Percentiles rank a stretch among this genome's conserved stretches.
These are phyloP conservation scores for Addax nasomaculatus DNA, from an alignment of 2,113 vertebrate genomes.

Conservation along the genomic window DNA sequence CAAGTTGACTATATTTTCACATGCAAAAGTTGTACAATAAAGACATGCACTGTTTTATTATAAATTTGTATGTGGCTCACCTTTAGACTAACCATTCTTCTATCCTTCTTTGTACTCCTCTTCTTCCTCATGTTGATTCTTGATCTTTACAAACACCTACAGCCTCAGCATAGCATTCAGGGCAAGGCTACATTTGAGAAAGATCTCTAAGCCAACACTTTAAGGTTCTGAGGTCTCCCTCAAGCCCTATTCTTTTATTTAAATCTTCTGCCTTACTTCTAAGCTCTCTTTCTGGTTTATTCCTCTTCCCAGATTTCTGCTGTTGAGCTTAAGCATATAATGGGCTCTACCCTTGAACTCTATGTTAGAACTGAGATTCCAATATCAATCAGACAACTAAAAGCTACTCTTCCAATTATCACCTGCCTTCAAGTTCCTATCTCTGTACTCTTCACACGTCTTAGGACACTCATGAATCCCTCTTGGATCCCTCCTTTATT, in stretches of 20 bases:
- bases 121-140: not conserved
- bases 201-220: not conserved
- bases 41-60: not conserved
- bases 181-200: not conserved
- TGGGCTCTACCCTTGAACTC: not conserved
- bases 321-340: not conserved
- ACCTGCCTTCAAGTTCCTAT: not conserved
- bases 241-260: not conserved
- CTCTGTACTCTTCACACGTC: not conserved
- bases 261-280: not conserved
- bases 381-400: not conserved
- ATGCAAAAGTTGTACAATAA: not conserved
- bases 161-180: not conserved
- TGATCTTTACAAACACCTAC: too few species aligned
- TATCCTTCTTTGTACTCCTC: too few species aligned
- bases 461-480: not conserved
- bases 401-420: not conserved
- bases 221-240: not conserved
- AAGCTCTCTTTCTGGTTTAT: not conserved
- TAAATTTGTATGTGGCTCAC: not conserved
- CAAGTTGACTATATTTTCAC: not conserved
- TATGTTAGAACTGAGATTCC: not conserved
- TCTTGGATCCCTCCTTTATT: not conserved
- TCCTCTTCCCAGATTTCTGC: not conserved
- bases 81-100: not conserved